A percentile compares a stretch with the other conserved stretches of the same genome.
phyloP scores from a whole-genome alignment of 1,140 invertebrate genomes.

The Drosophila persimilis region DNA sequence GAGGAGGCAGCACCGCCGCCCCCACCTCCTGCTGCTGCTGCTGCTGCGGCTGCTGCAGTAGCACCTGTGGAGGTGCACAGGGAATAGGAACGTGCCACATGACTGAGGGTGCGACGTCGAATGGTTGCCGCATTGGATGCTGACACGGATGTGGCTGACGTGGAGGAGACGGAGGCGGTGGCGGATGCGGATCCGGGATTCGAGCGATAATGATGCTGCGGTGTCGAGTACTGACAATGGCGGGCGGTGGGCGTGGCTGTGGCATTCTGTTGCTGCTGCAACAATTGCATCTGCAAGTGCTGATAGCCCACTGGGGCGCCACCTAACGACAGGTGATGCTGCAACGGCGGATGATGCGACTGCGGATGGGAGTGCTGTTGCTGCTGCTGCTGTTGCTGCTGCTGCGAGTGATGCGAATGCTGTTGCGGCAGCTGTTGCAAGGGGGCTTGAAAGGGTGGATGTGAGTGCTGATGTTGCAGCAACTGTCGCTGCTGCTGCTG shows the following conservation, averaged over 20 bases:
- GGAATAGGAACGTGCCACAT: conserved; percentile 77
- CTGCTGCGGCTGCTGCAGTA: conserved; percentile 21
- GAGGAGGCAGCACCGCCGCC: too few relatives aligned
- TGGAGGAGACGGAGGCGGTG: conserved; percentile 4
- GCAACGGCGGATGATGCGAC: conserved; percentile 70
- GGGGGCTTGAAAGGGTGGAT: conserved; percentile 62
- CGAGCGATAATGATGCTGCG: conserved; percentile 73
- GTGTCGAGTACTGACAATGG: conserved; percentile 66
- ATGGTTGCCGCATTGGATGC: conserved; percentile 61
- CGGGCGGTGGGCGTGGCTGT: conserved; percentile 27
- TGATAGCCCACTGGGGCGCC: conserved; percentile 60
- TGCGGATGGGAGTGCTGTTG: conserved; percentile 38
- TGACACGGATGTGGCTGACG: conserved; percentile 36
- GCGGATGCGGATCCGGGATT: conserved; percentile 21
- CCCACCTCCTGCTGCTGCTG: conserved; percentile 8
- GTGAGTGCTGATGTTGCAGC: conserved; percentile 65
- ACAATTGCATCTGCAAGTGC: conserved; percentile 44
- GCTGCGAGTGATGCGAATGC: conserved; percentile 36
- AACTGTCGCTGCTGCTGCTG: conserved; percentile 53
- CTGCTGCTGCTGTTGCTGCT: conserved; percentile 56
- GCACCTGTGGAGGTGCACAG: conserved; percentile 51
- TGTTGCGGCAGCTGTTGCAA: conserved; percentile 41
- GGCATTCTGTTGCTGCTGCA: conserved; percentile 18
- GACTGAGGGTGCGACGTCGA: conserved; percentile 73
- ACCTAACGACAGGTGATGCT: conserved; percentile 77